Base-by-base conservation (phyloP, 2,888 invertebrate species). In the Abscondita cerata region DNA sequence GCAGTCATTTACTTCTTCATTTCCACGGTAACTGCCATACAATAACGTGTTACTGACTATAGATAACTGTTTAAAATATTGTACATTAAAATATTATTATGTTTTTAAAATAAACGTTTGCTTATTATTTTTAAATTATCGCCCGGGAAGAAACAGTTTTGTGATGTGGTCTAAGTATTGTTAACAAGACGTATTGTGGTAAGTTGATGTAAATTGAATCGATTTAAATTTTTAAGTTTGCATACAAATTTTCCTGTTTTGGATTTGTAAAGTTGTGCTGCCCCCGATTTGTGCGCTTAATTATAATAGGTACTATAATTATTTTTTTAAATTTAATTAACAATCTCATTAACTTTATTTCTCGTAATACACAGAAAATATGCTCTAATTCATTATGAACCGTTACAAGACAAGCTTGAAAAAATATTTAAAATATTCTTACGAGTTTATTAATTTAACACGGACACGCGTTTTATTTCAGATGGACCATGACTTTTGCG, bases 101-200 rank as follows among this genome's bases (percentile, higher is more conserved):
- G 25, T 25, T 25, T 25, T 25, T n/a, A n/a, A n/a, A n/a, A n/a
- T n/a, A n/a, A n/a, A n/a, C n/a, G n/a, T n/a, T n/a, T n/a, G n/a
- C n/a, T n/a, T n/a, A n/a, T 25, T 25, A 4, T 25, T 25, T 6
- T 25, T 25, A 25, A 58, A 64, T 52, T 65, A 62, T 65, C 54
- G 59, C 67, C 44, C 25, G 50, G 53, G 34, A 55, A 59, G 54
- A 58, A 33, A 53, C 59, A 59, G 62, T 54, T 65, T 67, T 71
- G 71, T 71, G 75, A 73, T 76, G 73, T 75, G 78, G 76, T 76
- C 78, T 69, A 78, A 72, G n/a, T n/a, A n/a, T 77, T 76, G 70
- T 73, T 72, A 75, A 73, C 71, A 72, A 60, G 64, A 64, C 70
- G 75, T 72, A 69, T 66, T 74, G 74, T 75, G 75, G 73, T 75